These are phyloP conservation scores for Nymphalis io DNA, from an alignment of 1,140 invertebrate genomes.

Conservation along the genomic window DNA sequence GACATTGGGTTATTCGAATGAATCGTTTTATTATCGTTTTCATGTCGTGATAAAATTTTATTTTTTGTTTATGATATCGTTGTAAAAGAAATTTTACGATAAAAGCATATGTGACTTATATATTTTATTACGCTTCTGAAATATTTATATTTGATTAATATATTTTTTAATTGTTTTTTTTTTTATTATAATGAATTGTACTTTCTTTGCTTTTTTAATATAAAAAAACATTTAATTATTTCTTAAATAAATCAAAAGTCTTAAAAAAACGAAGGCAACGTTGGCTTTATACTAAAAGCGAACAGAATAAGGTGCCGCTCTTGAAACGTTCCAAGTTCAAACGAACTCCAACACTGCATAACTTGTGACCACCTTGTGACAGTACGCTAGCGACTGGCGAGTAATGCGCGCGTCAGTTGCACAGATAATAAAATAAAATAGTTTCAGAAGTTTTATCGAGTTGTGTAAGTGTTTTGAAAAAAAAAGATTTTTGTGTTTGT, in stretches of 20 bases:
- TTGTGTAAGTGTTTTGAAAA: slow-evolving; percentile 4
- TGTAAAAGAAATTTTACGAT: slow-evolving; percentile 1
- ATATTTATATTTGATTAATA: too few species aligned
- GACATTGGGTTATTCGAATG: slow-evolving; percentile 29
- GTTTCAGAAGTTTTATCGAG: slow-evolving; percentile 10
- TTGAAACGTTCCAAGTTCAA: slow-evolving; percentile 55
- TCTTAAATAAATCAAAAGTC: too few species aligned
- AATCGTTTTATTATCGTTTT: slow-evolving; percentile 1
- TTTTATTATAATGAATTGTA: too few species aligned
- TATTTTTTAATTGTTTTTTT: too few species aligned
- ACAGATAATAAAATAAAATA: background rate
- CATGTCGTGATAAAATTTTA: background rate
- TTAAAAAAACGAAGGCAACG: too few species aligned
- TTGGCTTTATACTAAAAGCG: background rate
- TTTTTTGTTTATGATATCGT: background rate
- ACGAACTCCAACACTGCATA: slow-evolving; percentile 22
- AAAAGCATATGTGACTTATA: background rate
- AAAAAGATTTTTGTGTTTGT: background rate
- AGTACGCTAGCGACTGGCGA: slow-evolving; percentile 36
- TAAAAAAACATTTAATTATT: too few species aligned
- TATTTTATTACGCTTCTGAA: background rate
- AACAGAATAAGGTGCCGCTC: slow-evolving; percentile 43
- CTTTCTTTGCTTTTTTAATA: too few species aligned
- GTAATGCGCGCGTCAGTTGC: slow-evolving; percentile 22
- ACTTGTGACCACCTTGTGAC: slow-evolving; percentile 19